A percentile compares a stretch with the other conserved stretches of the same genome.
These are phyloP conservation scores for Elegia similella DNA, from an alignment of 2,888 invertebrate genomes.

Conservation along the genomic window DNA sequence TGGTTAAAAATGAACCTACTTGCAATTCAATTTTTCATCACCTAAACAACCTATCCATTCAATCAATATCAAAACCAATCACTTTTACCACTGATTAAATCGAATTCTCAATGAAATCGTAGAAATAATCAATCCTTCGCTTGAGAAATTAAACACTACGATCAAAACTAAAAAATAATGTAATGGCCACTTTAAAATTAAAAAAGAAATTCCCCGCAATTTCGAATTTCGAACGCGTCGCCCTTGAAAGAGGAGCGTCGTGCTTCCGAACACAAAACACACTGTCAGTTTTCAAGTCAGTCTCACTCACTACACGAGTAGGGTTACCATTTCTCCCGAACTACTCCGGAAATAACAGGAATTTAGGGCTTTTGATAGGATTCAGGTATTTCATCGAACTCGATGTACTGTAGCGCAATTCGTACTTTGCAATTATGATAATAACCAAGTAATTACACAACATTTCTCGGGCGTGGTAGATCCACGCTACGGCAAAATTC, in stretches of 20 bases:
- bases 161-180: neutral
- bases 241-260: constrained; percentile 20
- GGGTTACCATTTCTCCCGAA: too few relatives aligned
- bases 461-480: too few relatives aligned
- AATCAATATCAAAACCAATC: neutral
- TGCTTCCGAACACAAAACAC: constrained; percentile 7
- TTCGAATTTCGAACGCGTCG: constrained; percentile 1
- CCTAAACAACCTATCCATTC: too few relatives aligned
- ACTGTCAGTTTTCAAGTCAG: constrained; percentile 1
- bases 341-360: too few relatives aligned
- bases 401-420: too few relatives aligned
- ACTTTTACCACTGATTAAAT: neutral
- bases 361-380: too few relatives aligned
- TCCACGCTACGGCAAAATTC: too few relatives aligned
- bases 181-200: neutral
- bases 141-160: neutral
- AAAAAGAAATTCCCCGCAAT: neutral
- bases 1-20: neutral
- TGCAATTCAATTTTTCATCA: neutral
- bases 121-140: neutral
- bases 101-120: neutral
- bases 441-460: too few relatives aligned
- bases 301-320: neutral
- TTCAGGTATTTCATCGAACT: too few relatives aligned
- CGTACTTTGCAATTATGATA: too few relatives aligned